Base-by-base conservation (phyloP, 2,113 vertebrate species). In the Malurus melanocephalus region DNA sequence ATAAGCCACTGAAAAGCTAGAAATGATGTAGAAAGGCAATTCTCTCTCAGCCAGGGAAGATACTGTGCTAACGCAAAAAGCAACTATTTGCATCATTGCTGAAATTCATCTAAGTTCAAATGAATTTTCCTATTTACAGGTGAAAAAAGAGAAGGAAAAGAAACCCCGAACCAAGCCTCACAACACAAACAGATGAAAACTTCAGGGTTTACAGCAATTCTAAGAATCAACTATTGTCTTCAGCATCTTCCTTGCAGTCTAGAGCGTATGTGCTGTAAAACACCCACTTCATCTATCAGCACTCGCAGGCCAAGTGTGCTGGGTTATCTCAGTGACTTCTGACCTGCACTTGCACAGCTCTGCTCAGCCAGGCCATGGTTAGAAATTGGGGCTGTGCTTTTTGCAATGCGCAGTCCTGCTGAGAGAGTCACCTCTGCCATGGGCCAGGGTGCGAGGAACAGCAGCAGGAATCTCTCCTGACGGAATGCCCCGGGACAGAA, bases 301-400 rank as follows among this genome's bases (percentile, higher is more conserved):
- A 2, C 78, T 68, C 86, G 80, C 88, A 93, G 74, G 51, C 26
- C 59, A 45, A 57, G 71, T 11, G 33, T 69, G 78, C 64, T 61
- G 72, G 38, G 77, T 89, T 94, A 89, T 88, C 90, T 56, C 60
- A 80, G 73, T 40, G 45, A 85, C 79, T 94, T 66, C 85, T 65
- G 22, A 80, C 56, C 82, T 56, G 43, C 51, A 55, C 52, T 92
- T 55, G 67, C 42, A 56, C 27, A 85, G 71, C 48, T 83, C 80
- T 91, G 87, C 77, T 75, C 45, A 45, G 57, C 45, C 77, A 94
- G 65, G 82, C 11, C n/a, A 38, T 3, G 0, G 10, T 14, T 16
- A 66, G 23, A 83, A 85, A 69, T 20, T 24, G 35, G 42, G 62
- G 64, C 27, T n/a, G 7, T 55, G 56, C 40, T 48, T 20, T 74